Evolutionary conservation across 2,113 vertebrate genomes (phyloP), one percentile per base, ranked within the genome.

Genomic region (Plectropomus leopardus): DNA sequence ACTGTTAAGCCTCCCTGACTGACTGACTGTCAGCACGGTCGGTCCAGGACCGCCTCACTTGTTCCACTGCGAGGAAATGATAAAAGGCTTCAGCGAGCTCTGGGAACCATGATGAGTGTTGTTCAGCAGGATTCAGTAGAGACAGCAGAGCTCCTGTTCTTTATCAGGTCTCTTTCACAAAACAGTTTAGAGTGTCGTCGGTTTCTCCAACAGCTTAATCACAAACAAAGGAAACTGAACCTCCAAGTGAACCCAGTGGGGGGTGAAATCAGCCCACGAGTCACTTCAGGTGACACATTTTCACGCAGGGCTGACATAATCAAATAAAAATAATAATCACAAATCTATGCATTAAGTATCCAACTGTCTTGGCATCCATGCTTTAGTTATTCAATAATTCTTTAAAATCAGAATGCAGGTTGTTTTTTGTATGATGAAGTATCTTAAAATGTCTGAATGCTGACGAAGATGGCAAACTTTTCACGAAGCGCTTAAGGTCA

Each of bases 1-100:
- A 50, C 64, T 19, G 65, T 70, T 93, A 91, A 93, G 90, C 91
- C 48, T 26, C 57, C 30, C 65, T 53, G 76, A 78, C 74, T 72
- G 72, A 66, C 68, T 13, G 80, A 70, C 67, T 69, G 71, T 80
- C 81, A 87, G 76, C 73, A 47, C 64, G 34, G 71, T 74, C 61
- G 47, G 76, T 74, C 76, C 53, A 67, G 76, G 76, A 51, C 69
- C 50, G 48, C 82, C 75, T 88, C 83, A 51, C 74, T 87, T 76
- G 82, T 90, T 90, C 59, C 71, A 73, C 77, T 66, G 71, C 16
- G 9, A 58, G 70, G 59, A 77, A 73, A 64, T 61, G 74, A 92
- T 71, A 76, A 89, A 86, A 83, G 82, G 63, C 30, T 66, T 78
- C 48, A 42, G 72, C 7, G 7, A 80, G 42, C 59, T 78, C 50